These are phyloP conservation scores for Apodemia mormo DNA, from an alignment of 2,888 invertebrate species.

Conservation along the genomic window DNA sequence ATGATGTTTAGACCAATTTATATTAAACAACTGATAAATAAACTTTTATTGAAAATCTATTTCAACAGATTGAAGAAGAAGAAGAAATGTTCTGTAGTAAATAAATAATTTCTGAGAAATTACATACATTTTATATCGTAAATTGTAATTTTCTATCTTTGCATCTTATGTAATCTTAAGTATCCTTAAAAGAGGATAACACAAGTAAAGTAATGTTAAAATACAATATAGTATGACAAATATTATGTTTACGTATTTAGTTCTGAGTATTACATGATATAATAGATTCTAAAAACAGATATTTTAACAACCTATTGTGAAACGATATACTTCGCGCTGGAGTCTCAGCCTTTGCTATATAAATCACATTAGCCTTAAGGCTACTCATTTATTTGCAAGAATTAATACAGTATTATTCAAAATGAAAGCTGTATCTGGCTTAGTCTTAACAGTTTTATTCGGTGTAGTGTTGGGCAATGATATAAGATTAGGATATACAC, in stretches of 20 bases:
- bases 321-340: conserved; percentile 34
- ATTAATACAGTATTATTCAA: conserved; percentile 17
- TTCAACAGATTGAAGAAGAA: no score
- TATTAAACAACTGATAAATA: no score
- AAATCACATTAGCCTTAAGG: conserved; percentile 29
- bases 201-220: not conserved
- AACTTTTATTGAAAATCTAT: no score
- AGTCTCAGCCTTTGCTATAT: conserved; percentile 18
- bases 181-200: not conserved
- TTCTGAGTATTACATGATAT: conserved; percentile 35
- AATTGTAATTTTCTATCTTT: no score
- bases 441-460: conserved; percentile 23
- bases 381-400: conserved; percentile 28
- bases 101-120: no score
- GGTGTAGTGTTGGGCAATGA: conserved; percentile 46
- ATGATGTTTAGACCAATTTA: no score
- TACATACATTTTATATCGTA: no score
- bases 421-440: conserved; percentile 24
- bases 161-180: no score
- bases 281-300: conserved; percentile 27
- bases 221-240: conserved; percentile 7
- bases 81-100: no score
- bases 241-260: conserved; percentile 19
- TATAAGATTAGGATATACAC: conserved; percentile 47
- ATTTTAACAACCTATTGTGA: conserved; percentile 30